Evolutionary conservation across 2,113 vertebrate species (phyloP).

Genomic region (Morone chrysops): DNA sequence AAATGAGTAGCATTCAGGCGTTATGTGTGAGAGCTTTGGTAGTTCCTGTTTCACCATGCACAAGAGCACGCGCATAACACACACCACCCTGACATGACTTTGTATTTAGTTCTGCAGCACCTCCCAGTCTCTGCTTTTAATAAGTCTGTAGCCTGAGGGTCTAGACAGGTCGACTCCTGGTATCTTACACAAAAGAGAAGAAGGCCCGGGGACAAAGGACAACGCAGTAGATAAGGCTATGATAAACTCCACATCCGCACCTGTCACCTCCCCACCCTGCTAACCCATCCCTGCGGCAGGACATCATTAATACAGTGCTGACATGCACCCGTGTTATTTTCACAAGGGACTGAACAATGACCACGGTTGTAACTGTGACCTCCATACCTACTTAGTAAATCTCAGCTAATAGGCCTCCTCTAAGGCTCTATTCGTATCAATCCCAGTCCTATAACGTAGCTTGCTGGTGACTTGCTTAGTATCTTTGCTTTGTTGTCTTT

Average conservation of each 20-base stretch:
- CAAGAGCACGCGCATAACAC: conserved; percentile 4
- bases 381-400: conserved; percentile 16
- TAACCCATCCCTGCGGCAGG: conserved; percentile 3
- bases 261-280: conserved; percentile 28
- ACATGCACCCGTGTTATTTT: conserved; percentile 7
- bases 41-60: conserved; percentile 50
- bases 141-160: conserved; percentile 62
- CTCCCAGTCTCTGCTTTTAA: conserved; percentile 53
- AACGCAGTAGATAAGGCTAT: conserved; percentile 24
- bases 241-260: conserved; percentile 45
- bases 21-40: conserved; percentile 4
- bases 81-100: conserved; percentile 3
- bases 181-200: conserved; percentile 44
- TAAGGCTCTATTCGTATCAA: conserved; percentile 4
- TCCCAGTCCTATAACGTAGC: not conserved
- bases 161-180: conserved; percentile 70
- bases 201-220: conserved; percentile 24
- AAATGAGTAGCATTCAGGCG: conserved; percentile 10
- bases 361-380: conserved; percentile 11
- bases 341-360: conserved; percentile 17
- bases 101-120: conserved; percentile 24
- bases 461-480: not conserved
- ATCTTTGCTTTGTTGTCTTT: not conserved
- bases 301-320: conserved; percentile 8
- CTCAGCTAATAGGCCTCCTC: conserved; percentile 1